Conservation (phyloP, 2,797 vertebrate species). For the Sebastolobus alascanus region DNA sequence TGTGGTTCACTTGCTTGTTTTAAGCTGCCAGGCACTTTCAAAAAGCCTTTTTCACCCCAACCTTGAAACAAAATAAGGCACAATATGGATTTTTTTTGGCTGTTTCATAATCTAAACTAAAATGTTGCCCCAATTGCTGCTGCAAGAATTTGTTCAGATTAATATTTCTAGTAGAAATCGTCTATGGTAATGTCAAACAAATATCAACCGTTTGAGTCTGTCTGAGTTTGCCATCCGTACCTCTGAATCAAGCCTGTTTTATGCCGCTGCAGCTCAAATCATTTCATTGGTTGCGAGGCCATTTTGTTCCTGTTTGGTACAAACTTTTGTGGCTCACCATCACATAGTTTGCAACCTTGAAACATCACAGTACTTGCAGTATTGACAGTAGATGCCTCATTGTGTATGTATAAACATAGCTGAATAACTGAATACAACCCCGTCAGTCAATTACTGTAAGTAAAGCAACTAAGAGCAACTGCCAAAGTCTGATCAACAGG, state of each 20-base stretch:
- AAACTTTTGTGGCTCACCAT: background rate
- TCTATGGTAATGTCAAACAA: background rate
- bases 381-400: background rate
- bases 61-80: background rate
- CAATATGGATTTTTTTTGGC: background rate
- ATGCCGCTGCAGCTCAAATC: background rate
- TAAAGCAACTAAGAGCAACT: slow-evolving; percentile 18
- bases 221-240: background rate
- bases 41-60: slow-evolving; percentile 31
- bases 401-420: slow-evolving; percentile 31
- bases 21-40: slow-evolving; percentile 58
- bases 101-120: background rate
- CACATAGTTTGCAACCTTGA: background rate
- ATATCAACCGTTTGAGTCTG: background rate
- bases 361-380: background rate
- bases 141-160: background rate
- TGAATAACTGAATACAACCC: slow-evolving; percentile 3
- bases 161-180: background rate
- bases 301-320: background rate
- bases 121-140: background rate
- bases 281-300: background rate
- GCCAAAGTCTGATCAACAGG: background rate
- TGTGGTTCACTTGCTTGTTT: slow-evolving; percentile 68
- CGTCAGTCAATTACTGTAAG: background rate
- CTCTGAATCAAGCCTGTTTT: background rate